Evolutionary conservation across 2,113 vertebrate genomes (phyloP), one percentile per base, ranked within the genome.

Genomic region (Cinclus cinclus): DNA sequence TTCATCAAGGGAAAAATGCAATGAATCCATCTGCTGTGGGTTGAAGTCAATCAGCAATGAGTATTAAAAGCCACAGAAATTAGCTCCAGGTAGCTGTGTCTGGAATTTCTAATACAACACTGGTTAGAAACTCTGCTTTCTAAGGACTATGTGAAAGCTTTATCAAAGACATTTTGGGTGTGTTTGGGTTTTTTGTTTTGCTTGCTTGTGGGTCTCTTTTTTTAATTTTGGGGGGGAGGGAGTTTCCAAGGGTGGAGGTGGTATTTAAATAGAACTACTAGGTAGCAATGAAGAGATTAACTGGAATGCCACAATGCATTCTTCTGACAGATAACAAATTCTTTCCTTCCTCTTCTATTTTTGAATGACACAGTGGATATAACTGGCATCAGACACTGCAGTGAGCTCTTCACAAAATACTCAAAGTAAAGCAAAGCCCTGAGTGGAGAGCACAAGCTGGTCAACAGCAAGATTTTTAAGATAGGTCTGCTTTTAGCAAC

Each of bases 211-310:
- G 30, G 13, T 7, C 7, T 11, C 11, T 31, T 59, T 23, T 27
- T 52, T 47, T 35, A 20, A 6, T 35, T 58, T 49, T 27, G 22
- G 5, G 46, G 2, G 10, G 3, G 11, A 12, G 5, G 65, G 15
- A 6, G 35, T 20, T 14, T 16, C 11, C 11, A 47, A 8, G 18
- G 7, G 7, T 19, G 6, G 24, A 8, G 5, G 2, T 16, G 8
- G 25, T 58, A 56, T 73, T 76, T 65, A 77, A 95, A 52, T 30
- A 83, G 46, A 86, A 68, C 44, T 62, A 33, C 9, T 30, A 42
- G 11, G 28, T 9, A 89, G 24, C 55, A 83, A 49, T 12, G 3
- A 71, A 79, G 41, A 77, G 3, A 37, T 55, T 35, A 58, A 87
- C 4, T 3, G 1, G 18, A 76, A 56, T 65, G 49, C 33, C 63